phyloP scores from a whole-genome alignment of 92 coral and sea anemone genomes.

The Anthopleura xanthogrammica region DNA sequence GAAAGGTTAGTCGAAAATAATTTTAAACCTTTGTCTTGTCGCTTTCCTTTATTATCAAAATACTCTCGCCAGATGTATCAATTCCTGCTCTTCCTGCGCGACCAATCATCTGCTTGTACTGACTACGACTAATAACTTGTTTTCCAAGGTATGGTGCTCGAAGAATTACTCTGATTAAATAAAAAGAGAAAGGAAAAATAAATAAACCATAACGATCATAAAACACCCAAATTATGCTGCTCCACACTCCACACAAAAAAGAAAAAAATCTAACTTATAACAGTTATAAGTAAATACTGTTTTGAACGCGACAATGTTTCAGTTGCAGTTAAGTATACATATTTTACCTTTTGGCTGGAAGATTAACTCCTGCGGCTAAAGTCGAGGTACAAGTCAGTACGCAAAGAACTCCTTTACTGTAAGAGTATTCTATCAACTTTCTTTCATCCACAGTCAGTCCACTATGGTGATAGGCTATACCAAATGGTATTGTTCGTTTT shows the following conservation, averaged over 20 bases:
- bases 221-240: too few species aligned
- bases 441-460: constrained; percentile 97
- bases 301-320: too few species aligned
- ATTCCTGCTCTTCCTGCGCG: constrained; percentile 99
- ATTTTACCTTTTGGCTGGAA: constrained; percentile 93
- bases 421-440: constrained; percentile 88
- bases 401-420: constrained; percentile 88
- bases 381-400: constrained; percentile 95
- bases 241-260: too few species aligned
- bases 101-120: constrained; percentile 98
- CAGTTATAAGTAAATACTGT: too few species aligned
- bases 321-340: not conserved
- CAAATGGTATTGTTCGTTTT: constrained; percentile 70
- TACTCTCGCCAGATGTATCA: constrained; percentile 97
- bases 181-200: too few species aligned
- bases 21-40: constrained; percentile 70
- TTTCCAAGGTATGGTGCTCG: constrained; percentile 88
- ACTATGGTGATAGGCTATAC: constrained; percentile 93
- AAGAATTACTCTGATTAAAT: constrained; percentile 76
- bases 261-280: too few species aligned
- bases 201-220: too few species aligned
- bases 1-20: too few species aligned
- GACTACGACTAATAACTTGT: constrained; percentile 73
- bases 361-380: constrained; percentile 95
- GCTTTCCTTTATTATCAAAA: constrained; percentile 70